Base-by-base conservation (phyloP, 2,797 vertebrate species). In the Acanthurus tractus region DNA sequence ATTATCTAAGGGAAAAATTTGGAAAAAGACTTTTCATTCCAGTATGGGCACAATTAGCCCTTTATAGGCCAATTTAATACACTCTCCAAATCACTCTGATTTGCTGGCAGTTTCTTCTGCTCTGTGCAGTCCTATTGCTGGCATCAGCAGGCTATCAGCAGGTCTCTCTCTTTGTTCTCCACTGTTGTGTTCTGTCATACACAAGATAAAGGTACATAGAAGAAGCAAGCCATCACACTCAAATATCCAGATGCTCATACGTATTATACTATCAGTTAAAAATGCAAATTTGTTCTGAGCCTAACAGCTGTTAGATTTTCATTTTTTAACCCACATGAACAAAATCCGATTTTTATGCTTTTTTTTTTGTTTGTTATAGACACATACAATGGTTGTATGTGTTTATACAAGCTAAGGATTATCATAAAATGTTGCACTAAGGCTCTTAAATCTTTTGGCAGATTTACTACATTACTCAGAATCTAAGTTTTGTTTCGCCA, bases 91-190 rank as follows among this genome's bases (percentile, higher is more conserved):
- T 83, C 69, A 61, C 68, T 77, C 46, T 76, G 76, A 82, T 88
- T 89, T 78, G 46, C 87, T 91, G 90, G 85, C 88, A 91, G 63
- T 76, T 86, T 73, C 38, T 74, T 70, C 63, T 45, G 70, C 80
- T 89, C 67, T 86, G 76, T 77, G 67, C 74, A 63, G 40, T 68
- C 68, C 73, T 79, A 64, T 61, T 80, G 64, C 75, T 90, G 89
- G 87, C 91, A 90, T 86, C 87, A 88, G 88, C 79, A 86, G 79
- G 49, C 64, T 72, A 85, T 86, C 67, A 84, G 86, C 81, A 78
- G 81, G 76, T 83, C 82, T 84, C 40, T 76, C 23, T 81, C 81
- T 90, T 89, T 93, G 86, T 88, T 90, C 83, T 87, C 88, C 76
- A 86, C 78, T 89, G 78, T 84, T 88, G 77, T 81, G 49, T 75